Base-by-base conservation (phyloP, 2,113 vertebrate genomes). In the Gambusia holbrooki region DNA sequence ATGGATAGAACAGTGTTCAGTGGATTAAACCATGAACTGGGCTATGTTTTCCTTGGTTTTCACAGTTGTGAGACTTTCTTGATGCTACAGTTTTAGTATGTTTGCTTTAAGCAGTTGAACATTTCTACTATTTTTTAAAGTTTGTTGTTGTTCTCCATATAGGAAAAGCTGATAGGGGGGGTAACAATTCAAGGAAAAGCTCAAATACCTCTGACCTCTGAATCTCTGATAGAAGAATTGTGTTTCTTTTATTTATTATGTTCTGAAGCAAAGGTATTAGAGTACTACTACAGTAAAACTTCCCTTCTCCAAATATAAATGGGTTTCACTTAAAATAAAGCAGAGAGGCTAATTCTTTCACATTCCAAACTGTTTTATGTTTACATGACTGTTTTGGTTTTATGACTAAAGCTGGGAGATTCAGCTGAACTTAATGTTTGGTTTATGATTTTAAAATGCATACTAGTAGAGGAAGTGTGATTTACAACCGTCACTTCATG, bases 401-500 rank as follows among this genome's bases (percentile, higher is more conserved):
- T 62, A 14, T 29, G 33, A 35, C 42, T 48, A 48, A 15, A 63
- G 28, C 37, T 35, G 45, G 45, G 14, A 48, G 4, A 48, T 48
- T 48, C 10, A 71, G 68, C 65, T 1, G 32, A 80, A 62, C 32
- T 60, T 66, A 3, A 48, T 35, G 6, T 58, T 28, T 15, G 13
- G 2, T 58, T 30, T 19, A 11, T n/a, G 28, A 71, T 76, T 45
- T 84, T 37, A 80, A 69, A 7, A 13, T 58, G 27, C 5, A 37
- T 28, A 4, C 17, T 42, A 3, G 3, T 29, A 76, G 69, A 74
- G 76, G 89, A 90, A 89, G 64, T 83, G 15, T 30, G 42, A 32
- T 32, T 12, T 35, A 37, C 40, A 92, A 80, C 67, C 29, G 80
- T 81, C 80, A 84, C 40, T 67, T 28, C 0, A 3, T 84, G 88